Evolutionary conservation across 2,113 vertebrate genomes (phyloP).

Genomic region (Grammomys dolichurus): DNA sequence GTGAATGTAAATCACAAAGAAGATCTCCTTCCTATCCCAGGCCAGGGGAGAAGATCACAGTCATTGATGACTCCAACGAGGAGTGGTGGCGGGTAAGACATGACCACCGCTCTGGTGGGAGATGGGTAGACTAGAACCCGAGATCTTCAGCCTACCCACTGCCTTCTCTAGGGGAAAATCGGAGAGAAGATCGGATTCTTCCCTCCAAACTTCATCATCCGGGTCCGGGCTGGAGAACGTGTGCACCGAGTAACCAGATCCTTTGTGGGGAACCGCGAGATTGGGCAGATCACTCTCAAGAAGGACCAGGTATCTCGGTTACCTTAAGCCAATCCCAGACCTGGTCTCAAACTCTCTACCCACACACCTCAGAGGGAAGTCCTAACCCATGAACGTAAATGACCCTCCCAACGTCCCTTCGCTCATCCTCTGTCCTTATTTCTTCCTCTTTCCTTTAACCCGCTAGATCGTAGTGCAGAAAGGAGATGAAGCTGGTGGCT

Average conservation of each 20-base stretch:
- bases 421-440: neutral
- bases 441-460: slow-evolving; percentile 40
- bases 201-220: slow-evolving; percentile 96
- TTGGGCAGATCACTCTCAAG: slow-evolving; percentile 97
- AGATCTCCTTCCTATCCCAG: slow-evolving; percentile 81
- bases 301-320: slow-evolving; percentile 93
- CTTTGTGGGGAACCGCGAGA: slow-evolving; percentile 97
- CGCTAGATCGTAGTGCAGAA: slow-evolving; percentile 97
- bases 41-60: slow-evolving; percentile 96
- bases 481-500: slow-evolving; percentile 96
- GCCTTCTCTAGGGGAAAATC: slow-evolving; percentile 92
- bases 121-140: neutral
- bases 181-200: slow-evolving; percentile 96
- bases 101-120: neutral
- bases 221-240: slow-evolving; percentile 93
- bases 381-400: neutral
- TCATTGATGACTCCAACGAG: slow-evolving; percentile 98
- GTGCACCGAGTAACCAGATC: slow-evolving; percentile 94
- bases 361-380: neutral
- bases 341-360: neutral
- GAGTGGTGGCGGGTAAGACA: slow-evolving; percentile 93
- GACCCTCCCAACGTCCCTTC: neutral
- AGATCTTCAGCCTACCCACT: neutral
- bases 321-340: neutral
- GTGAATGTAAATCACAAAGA: neutral